These are phyloP conservation scores for Aphrophora alni DNA, from an alignment of 2,888 invertebrate species.

Conservation along the genomic window DNA sequence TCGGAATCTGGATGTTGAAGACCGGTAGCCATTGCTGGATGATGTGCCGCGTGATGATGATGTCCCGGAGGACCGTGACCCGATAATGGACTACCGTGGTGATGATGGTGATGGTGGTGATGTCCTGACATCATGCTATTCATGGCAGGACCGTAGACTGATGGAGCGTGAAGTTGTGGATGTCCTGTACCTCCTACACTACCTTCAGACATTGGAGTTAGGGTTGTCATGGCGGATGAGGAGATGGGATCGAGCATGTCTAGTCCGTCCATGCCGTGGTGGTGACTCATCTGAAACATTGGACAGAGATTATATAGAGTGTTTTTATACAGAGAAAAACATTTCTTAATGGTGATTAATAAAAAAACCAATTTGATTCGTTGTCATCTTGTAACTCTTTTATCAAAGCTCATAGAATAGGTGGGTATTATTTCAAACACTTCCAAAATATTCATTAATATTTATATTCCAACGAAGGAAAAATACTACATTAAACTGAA, in stretches of 20 bases:
- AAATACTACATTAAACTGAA: too few relatives aligned
- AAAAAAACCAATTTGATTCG: too few relatives aligned
- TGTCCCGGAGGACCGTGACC: conserved; percentile 66
- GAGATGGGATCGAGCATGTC: conserved; percentile 89
- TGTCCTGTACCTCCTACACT: conserved; percentile 63
- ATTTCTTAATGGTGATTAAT: too few relatives aligned
- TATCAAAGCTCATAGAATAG: too few relatives aligned
- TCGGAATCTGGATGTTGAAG: conserved; percentile 85
- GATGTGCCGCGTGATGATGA: conserved; percentile 79
- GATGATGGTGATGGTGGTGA: conserved; percentile 62
- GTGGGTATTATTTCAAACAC: too few relatives aligned
- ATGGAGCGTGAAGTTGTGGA: conserved; percentile 78
- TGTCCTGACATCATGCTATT: conserved; percentile 62
- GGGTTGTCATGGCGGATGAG: conserved; percentile 86
- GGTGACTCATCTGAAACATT: conserved; percentile 83
- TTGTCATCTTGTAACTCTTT: too few relatives aligned
- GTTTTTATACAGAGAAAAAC: too few relatives aligned
- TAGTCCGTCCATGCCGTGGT: conserved; percentile 89
- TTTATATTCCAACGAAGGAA: too few relatives aligned
- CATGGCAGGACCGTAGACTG: conserved; percentile 61
- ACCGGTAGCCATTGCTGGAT: conserved; percentile 65
- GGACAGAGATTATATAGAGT: not conserved
- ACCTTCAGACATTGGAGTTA: conserved; percentile 88
- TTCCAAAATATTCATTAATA: too few relatives aligned
- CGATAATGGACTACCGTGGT: conserved; percentile 62